Percentiles rank a stretch among this genome's conserved stretches.
Conservation (phyloP, 2,797 vertebrate genomes). For the Dromococcyx pavoninus region DNA sequence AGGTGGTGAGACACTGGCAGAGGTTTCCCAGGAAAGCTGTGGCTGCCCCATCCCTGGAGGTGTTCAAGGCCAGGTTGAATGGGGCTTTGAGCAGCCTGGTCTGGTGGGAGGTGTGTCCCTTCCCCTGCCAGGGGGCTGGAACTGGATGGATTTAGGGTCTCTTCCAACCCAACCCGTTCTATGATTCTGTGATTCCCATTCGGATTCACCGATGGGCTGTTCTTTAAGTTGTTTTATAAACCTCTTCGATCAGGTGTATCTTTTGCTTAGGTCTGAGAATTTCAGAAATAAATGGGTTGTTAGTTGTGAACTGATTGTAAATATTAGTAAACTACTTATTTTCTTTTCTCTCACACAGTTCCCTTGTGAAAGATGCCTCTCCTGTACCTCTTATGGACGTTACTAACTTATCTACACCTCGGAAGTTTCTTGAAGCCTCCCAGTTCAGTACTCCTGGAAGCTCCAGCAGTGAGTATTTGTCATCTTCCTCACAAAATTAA, state of each 20-base stretch:
- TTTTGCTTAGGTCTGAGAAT: background rate
- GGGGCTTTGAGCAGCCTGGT: no score
- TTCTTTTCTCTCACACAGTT: conserved; percentile 67
- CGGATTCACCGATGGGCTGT: background rate
- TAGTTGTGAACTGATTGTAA: background rate
- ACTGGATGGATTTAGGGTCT: no score
- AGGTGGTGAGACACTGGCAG: no score
- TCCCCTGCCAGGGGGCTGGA: no score
- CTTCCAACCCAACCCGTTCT: no score
- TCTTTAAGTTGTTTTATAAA: background rate
- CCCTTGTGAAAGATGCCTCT: conserved; percentile 84
- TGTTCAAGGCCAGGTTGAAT: no score
- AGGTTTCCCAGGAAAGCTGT: no score
- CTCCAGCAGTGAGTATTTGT: conserved; percentile 80
- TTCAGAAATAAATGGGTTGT: background rate
- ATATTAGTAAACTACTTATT: background rate
- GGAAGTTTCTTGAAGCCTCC: conserved; percentile 88
- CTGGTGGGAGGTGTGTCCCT: no score
- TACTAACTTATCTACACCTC: conserved; percentile 88
- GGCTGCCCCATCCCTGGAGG: no score
- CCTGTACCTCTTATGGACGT: conserved; percentile 85
- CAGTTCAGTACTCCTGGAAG: conserved; percentile 87
- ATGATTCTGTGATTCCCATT: background rate
- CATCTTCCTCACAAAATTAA: background rate
- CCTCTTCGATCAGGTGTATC: background rate